Percentiles rank a stretch among this genome's conserved stretches.
Evolutionary conservation across 2,888 invertebrate genomes (phyloP).

Genomic region (Heliconius ethilla): DNA sequence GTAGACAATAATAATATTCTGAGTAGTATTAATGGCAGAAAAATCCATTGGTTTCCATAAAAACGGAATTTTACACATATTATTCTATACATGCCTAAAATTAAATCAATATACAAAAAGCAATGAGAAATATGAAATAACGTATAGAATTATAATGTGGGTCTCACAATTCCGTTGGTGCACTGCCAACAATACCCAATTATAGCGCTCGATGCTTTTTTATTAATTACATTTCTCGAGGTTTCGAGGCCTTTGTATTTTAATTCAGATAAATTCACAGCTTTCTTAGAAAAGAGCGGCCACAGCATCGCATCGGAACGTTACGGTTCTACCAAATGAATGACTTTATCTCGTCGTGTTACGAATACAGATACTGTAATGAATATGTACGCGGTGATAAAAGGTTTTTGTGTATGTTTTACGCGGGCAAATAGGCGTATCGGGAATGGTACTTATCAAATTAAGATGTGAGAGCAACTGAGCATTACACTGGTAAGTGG

Average conservation of each 20-base stretch:
- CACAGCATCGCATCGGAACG: slow-evolving; percentile 23
- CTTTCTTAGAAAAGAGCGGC: slow-evolving; percentile 60
- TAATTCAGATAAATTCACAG: slow-evolving; percentile 73
- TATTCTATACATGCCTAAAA: neutral
- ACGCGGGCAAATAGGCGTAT: slow-evolving; percentile 51
- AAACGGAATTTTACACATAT: neutral
- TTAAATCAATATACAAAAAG: slow-evolving; percentile 7
- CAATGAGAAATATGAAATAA: slow-evolving; percentile 30
- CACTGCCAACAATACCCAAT: slow-evolving; percentile 68
- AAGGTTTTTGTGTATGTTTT: slow-evolving; percentile 53
- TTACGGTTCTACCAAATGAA: slow-evolving; percentile 54
- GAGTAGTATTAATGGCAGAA: too few relatives aligned
- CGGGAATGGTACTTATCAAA: slow-evolving; percentile 50
- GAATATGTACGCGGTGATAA: slow-evolving; percentile 56
- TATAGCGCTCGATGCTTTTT: slow-evolving; percentile 70
- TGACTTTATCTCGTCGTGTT: slow-evolving; percentile 57
- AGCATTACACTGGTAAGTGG: slow-evolving; percentile 52
- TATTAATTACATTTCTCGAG: slow-evolving; percentile 68
- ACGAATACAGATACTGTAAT: slow-evolving; percentile 53
- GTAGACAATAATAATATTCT: too few relatives aligned
- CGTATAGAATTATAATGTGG: slow-evolving; percentile 36
- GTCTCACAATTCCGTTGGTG: slow-evolving; percentile 45
- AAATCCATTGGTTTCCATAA: too few relatives aligned
- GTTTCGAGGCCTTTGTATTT: slow-evolving; percentile 71
- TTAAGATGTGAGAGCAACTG: slow-evolving; percentile 50